Conservation (phyloP, 2,113 vertebrate species). For the Ginglymostoma cirratum region DNA sequence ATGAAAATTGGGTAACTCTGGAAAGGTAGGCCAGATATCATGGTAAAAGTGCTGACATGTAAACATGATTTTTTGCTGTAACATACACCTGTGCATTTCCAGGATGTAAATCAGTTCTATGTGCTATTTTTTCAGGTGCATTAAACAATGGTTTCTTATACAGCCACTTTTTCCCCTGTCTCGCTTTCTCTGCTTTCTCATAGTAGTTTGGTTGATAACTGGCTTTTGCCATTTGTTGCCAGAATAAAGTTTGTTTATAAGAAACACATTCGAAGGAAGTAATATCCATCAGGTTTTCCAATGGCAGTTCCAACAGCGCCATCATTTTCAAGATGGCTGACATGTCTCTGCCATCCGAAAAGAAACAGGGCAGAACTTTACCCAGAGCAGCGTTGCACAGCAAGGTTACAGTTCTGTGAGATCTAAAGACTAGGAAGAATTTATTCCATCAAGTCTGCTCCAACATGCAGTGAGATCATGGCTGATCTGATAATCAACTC, state of each 20-base stretch:
- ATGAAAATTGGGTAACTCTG: not conserved
- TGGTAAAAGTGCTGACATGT: not conserved
- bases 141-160: not conserved
- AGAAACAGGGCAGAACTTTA: not conserved
- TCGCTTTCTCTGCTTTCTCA: no score
- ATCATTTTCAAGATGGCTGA: not conserved
- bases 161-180: no score
- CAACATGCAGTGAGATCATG: no score
- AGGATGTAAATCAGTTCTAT: not conserved
- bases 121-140: not conserved
- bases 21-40: not conserved
- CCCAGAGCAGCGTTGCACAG: not conserved
- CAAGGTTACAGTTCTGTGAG: not conserved
- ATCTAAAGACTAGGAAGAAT: not conserved
- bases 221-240: no score
- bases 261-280: not conserved
- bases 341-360: not conserved
- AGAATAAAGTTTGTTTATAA: no score
- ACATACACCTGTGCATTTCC: not conserved
- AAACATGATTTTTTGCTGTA: not conserved
- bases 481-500: no score
- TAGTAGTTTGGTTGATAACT: no score
- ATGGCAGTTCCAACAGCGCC: not conserved
- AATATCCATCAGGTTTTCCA: not conserved
- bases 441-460: not conserved